These are phyloP conservation scores for Phaethon lepturus DNA, from an alignment of 2,113 vertebrate genomes.

Conservation along the genomic window DNA sequence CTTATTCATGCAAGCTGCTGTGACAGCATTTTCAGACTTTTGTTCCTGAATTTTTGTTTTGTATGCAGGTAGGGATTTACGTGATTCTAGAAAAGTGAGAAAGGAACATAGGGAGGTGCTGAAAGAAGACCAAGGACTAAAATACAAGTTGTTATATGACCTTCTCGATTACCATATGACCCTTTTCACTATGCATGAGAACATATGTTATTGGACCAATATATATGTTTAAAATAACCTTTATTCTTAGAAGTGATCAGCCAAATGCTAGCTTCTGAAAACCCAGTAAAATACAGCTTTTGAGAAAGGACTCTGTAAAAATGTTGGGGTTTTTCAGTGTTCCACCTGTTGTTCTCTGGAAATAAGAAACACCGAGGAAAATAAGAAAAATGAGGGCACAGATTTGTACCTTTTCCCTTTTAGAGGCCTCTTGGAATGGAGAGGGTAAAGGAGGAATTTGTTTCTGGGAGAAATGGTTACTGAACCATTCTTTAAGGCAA, in stretches of 20 bases:
- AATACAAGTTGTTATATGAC: neutral
- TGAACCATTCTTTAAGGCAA: neutral
- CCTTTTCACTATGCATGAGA: neutral
- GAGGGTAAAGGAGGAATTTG: neutral
- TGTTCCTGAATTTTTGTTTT: neutral
- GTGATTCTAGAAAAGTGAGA: neutral
- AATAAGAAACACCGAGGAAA: neutral
- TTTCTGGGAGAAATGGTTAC: neutral
- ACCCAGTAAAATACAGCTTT: neutral
- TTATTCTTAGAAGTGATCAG: neutral
- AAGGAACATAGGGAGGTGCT: neutral
- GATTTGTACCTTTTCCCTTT: neutral
- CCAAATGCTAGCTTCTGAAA: neutral
- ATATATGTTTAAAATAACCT: neutral
- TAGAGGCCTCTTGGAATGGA: neutral
- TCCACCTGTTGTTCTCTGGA: neutral
- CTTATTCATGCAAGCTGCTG: neutral
- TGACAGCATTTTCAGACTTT: neutral
- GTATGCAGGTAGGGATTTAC: neutral
- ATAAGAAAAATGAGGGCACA: neutral
- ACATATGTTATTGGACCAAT: neutral
- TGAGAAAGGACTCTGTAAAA: neutral
- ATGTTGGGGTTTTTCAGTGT: neutral
- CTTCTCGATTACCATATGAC: rapidly evolving
- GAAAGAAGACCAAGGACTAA: neutral